These are phyloP conservation scores for Otocyon megalotis DNA, from an alignment of 2,113 vertebrate genomes.

Conservation along the genomic window DNA sequence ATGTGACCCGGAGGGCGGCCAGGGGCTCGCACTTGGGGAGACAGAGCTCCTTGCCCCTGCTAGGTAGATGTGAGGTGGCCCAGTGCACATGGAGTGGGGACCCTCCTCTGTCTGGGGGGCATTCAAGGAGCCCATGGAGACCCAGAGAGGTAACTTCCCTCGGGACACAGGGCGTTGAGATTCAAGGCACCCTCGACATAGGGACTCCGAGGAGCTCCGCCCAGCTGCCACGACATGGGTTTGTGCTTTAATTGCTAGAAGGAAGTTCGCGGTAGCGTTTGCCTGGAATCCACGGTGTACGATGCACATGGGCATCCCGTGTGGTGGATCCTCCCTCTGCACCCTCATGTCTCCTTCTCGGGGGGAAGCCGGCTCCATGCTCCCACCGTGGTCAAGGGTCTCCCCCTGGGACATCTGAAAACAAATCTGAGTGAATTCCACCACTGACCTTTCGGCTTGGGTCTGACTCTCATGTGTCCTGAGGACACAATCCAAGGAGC, in stretches of 20 bases:
- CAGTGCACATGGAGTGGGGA: neutral
- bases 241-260: neutral
- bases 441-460: neutral
- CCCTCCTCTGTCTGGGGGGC: neutral
- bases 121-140: neutral
- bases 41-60: neutral
- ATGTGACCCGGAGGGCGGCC: neutral
- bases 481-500: neutral
- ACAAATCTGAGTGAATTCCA: neutral
- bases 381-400: too few species aligned
- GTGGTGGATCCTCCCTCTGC: too few species aligned
- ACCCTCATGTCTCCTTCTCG: neutral
- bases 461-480: neutral
- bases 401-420: neutral
- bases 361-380: neutral
- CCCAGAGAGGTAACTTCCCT: neutral
- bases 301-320: too few species aligned
- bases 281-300: accelerated
- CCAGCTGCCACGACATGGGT: too few species aligned
- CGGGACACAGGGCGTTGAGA: neutral
- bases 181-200: too few species aligned
- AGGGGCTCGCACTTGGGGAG: neutral
- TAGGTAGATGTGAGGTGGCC: neutral
- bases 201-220: too few species aligned
- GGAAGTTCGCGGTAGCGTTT: neutral